These are phyloP conservation scores for Xiphydria camelus DNA, from an alignment of 2,888 invertebrate genomes.

Conservation along the genomic window DNA sequence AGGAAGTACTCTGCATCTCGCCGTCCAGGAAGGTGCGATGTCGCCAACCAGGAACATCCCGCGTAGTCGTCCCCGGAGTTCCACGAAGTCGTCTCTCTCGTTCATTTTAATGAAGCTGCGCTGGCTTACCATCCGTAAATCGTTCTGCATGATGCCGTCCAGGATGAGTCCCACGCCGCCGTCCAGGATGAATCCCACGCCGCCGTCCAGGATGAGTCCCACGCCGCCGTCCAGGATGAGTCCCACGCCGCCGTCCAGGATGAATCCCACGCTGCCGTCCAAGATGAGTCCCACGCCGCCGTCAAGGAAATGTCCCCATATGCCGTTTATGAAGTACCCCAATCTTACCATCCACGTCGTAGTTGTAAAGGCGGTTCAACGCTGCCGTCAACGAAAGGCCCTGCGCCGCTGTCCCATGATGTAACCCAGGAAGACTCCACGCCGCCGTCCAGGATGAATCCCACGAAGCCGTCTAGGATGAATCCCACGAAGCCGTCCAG, in stretches of 20 bases:
- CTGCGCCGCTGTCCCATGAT: background rate
- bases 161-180: too few species aligned
- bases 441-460: background rate
- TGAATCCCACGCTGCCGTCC: too few species aligned
- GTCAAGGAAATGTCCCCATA: background rate
- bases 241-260: background rate
- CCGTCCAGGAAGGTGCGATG: background rate
- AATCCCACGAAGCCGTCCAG: constrained; percentile 14
- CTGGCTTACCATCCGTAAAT: too few species aligned
- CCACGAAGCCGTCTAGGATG: background rate
- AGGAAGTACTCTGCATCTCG: background rate
- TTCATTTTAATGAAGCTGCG: too few species aligned
- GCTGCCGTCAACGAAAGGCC: background rate
- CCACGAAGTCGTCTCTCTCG: too few species aligned
- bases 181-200: background rate
- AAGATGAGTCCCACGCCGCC: background rate
- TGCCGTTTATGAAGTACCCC: too few species aligned
- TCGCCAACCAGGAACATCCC: constrained; percentile 6
- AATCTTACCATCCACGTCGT: too few species aligned
- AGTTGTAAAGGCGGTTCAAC: constrained; percentile 1
- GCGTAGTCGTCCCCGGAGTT: background rate
- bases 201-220: too few species aligned
- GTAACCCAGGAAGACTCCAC: background rate
- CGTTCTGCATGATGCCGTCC: too few species aligned
- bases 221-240: background rate